Base-by-base conservation (phyloP, 1,140 invertebrate genomes). In the Hesperophylax magnus region DNA sequence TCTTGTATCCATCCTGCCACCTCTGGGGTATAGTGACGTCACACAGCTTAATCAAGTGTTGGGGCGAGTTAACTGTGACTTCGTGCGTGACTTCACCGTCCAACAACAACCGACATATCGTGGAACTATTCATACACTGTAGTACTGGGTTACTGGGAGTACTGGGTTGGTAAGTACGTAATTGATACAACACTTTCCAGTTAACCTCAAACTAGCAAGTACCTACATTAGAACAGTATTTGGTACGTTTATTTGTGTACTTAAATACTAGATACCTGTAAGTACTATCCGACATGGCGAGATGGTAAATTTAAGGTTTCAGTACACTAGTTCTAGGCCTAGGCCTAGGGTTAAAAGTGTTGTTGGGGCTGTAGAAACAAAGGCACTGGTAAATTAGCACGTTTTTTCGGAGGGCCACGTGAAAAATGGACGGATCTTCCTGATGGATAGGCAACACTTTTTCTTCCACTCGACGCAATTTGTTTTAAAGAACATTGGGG, bases 401-500 rank as follows among this genome's bases (percentile, higher is more conserved):
- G 82, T 79, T 81, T 83, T 83, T 84, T 78, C 60, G 22, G 79
- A 20, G 80, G 74, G 72, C 53, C 17, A 20, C 60, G 15, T 81
- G 82, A 84, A 79, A 84, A 84, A 84, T 84, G 77, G 80, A 71
- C 71, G 82, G 82, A 84, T 84, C 82, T 84, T 84, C 71, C 72
- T 84, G 82, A 84, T 84, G 77, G 75, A 84, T 84, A 54, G 72
- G 22, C 60, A 53, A 78, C 78, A 74, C 81, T 81, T 81, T 82
- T 83, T 83, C 76, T 78, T 74, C 58, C 63, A 76, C 69, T 78
- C 71, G 56, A 20, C 52, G 69, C 75, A 58, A 79, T 79, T 79
- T 67, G 78, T 79, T 79, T 79, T 61, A 78, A 61, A 74, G 22
- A 79, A 79, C 78, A 74, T 53, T 53, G 53, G 34, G 69, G 54